phyloP scores from a whole-genome alignment of 2,797 vertebrate species.

The Oryzias dopingdopingensis region DNA sequence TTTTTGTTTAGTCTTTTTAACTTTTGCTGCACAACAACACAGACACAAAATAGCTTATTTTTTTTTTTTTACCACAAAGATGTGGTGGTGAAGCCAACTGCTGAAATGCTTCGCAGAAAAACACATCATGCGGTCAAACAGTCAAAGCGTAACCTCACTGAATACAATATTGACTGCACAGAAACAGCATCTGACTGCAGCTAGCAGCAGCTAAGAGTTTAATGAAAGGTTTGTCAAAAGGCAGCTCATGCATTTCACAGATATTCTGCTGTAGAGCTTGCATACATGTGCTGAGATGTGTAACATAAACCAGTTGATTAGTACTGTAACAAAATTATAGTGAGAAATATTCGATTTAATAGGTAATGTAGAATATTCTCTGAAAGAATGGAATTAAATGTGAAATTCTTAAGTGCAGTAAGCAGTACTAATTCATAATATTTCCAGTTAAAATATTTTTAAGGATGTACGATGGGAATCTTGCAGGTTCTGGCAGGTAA shows the following conservation, averaged over 20 bases:
- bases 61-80: conserved; percentile 47
- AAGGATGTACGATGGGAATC: no score
- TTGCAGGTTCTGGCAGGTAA: no score
- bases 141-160: conserved; percentile 31
- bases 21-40: conserved; percentile 61
- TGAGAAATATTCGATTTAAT: conserved; percentile 36
- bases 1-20: conserved; percentile 33
- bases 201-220: conserved; percentile 55
- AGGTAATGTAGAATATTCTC: conserved; percentile 25
- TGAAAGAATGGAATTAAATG: conserved; percentile 39
- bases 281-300: conserved; percentile 48
- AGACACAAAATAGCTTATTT: conserved; percentile 45
- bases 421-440: conserved; percentile 61
- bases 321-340: conserved; percentile 52
- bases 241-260: conserved; percentile 70
- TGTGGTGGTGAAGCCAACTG: conserved; percentile 39
- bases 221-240: conserved; percentile 55
- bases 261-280: conserved; percentile 52
- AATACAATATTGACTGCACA: conserved; percentile 47
- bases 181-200: conserved; percentile 48
- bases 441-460: conserved; percentile 59
- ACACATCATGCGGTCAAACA: conserved; percentile 21
- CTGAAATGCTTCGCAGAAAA: conserved; percentile 34
- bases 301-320: conserved; percentile 55
- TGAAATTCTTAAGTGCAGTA: conserved; percentile 43